Conservation (phyloP, 1,140 invertebrate genomes). For the Propsilocerus akamusi region DNA sequence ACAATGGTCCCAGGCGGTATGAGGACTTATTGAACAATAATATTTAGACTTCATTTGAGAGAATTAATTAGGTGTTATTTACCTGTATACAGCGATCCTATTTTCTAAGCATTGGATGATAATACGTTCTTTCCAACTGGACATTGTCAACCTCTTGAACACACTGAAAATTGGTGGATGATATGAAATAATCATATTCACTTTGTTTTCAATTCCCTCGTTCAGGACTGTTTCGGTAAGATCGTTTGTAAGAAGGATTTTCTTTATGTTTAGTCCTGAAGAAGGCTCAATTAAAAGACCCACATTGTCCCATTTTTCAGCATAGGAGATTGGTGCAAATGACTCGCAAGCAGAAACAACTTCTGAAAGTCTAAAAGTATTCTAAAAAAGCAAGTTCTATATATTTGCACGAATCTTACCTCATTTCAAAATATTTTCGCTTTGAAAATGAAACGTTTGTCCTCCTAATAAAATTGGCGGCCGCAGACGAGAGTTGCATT, state of each 20-base stretch:
- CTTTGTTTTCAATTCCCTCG: slow-evolving; percentile 52
- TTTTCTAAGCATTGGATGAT: slow-evolving; percentile 67
- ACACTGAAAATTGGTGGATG: slow-evolving; percentile 87
- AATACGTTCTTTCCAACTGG: slow-evolving; percentile 56
- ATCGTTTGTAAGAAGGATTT: slow-evolving; percentile 85
- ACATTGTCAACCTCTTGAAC: slow-evolving; percentile 57
- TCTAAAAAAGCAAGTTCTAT: too few relatives aligned
- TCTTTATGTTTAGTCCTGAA: slow-evolving; percentile 28
- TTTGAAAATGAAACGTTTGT: too few relatives aligned
- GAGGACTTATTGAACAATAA: too few relatives aligned
- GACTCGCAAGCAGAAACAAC: slow-evolving; percentile 43
- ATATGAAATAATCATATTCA: slow-evolving; percentile 79
- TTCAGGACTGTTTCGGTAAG: slow-evolving; percentile 73
- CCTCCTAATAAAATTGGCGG: too few relatives aligned
- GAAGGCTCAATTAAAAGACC: slow-evolving; percentile 74
- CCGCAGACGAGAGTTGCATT: too few relatives aligned
- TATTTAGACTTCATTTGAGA: too few relatives aligned
- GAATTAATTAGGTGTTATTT: too few relatives aligned
- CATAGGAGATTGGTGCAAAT: slow-evolving; percentile 50
- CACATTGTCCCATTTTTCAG: slow-evolving; percentile 90
- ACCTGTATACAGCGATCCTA: slow-evolving; percentile 76
- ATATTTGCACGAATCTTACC: too few relatives aligned
- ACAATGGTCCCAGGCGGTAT: slow-evolving; percentile 75
- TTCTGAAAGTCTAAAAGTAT: slow-evolving; percentile 13
- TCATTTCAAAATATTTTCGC: too few relatives aligned